Conservation (phyloP, 2,113 vertebrate genomes). For the Gymnocephalus cernua region DNA sequence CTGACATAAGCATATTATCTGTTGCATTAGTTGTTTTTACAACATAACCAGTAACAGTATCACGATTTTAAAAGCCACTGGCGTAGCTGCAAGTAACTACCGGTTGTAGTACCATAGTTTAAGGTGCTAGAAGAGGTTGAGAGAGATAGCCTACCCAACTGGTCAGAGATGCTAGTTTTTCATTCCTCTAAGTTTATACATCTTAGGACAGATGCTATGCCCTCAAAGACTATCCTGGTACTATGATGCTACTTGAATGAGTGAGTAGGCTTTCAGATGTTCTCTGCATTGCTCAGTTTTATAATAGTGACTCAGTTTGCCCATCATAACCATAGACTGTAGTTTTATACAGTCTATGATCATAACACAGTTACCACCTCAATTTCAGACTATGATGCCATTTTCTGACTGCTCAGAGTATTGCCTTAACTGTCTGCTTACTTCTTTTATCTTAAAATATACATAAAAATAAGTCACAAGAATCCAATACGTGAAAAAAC, state of each 20-base stretch:
- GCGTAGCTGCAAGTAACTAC: neutral
- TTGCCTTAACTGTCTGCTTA: neutral
- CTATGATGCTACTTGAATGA: neutral
- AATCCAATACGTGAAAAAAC: neutral
- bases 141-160: neutral
- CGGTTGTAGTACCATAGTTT: neutral
- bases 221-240: neutral
- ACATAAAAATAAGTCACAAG: neutral
- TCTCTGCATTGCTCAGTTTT: neutral
- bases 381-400: constrained; percentile 8
- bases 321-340: neutral
- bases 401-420: neutral
- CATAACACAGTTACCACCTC: neutral
- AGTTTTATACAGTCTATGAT: no score
- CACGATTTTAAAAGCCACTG: neutral
- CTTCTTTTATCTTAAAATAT: neutral
- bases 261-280: neutral
- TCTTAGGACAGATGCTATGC: neutral
- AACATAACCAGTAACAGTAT: neutral
- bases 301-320: constrained; percentile 25
- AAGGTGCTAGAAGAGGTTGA: neutral
- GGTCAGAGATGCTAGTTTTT: neutral
- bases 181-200: neutral
- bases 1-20: constrained; percentile 4
- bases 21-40: neutral